Evolutionary conservation across 1,140 invertebrate species (phyloP), one percentile per base, ranked within the genome.

Genomic region (Aphaenogaster ashmeadi): DNA sequence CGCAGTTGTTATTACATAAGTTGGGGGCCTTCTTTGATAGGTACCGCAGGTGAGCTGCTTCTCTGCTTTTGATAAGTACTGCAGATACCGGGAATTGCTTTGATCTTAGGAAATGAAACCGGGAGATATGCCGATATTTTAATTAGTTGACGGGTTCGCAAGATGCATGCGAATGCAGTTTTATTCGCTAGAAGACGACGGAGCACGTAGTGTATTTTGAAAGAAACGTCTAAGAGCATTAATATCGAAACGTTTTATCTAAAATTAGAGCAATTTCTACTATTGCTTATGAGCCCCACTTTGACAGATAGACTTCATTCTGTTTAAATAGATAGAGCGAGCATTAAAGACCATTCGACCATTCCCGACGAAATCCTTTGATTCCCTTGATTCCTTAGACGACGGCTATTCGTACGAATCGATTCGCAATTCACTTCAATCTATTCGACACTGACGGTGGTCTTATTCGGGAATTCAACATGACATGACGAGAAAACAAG

Each of bases 1-100:
- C 64, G 78, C 78, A 69, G 47, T 74, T 83, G 67, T 74, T 84
- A 75, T 75, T 84, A 75, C 33, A n/a, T 84, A 75, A 81, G 56
- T 41, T 36, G 13, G 41, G 27, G 27, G 15, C 13, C 38, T 72
- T 83, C 69, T 84, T 84, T 75, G 80, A 84, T 41, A 41, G 47
- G 27, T 50, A 83, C 15, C 67, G 38, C 18, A 74, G 69, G 54
- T 84, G 27, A 84, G 54, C 41, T 50, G 36, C 56, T 47, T n/a
- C 27, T 38, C 50, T 18, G 27, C 80, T 75, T 75, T 83, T 60
- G 54, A 83, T 75, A 84, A 56, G 27, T 54, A 47, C 27, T 3
- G 13, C 54, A 62, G 67, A 83, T 47, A 66, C 67, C 6, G 18
- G 41, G 7, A 38, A 54, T 75, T 27, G 69, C 80, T 84, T 84